These are phyloP conservation scores for Notiomystis cincta DNA, from an alignment of 2,113 vertebrate genomes.

Conservation along the genomic window DNA sequence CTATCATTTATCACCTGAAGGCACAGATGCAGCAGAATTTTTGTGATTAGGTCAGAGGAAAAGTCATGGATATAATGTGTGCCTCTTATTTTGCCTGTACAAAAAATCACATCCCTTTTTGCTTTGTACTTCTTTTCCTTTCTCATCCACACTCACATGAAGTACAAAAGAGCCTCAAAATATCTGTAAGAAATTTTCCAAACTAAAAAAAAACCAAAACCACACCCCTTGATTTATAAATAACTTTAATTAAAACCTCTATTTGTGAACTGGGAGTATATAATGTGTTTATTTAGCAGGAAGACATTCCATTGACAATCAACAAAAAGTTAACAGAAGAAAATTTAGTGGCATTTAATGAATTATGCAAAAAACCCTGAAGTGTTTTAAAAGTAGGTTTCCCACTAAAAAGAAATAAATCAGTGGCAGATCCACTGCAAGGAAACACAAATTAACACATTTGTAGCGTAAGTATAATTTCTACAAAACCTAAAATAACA, in stretches of 20 bases:
- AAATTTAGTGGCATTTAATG: neutral
- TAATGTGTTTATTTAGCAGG: neutral
- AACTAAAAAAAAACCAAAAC: neutral
- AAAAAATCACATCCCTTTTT: neutral
- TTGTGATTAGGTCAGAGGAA: neutral
- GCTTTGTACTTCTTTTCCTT: neutral
- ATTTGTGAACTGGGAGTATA: neutral
- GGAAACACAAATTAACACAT: neutral
- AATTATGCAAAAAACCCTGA: neutral
- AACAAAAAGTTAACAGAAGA: neutral
- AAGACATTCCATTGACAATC: neutral
- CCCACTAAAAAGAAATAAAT: neutral
- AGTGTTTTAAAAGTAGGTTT: neutral
- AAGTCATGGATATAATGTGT: accelerated
- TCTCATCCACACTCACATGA: neutral
- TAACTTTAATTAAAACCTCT: neutral
- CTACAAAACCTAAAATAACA: neutral
- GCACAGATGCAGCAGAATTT: neutral
- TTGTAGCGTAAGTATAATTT: neutral
- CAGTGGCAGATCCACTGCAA: neutral
- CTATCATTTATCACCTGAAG: neutral
- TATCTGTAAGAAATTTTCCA: neutral
- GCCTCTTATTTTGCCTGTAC: neutral
- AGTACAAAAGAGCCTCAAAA: neutral
- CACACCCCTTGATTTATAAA: neutral